Evolutionary conservation across 2,888 invertebrate species (phyloP).

Genomic region (Aricia artaxerxes): DNA sequence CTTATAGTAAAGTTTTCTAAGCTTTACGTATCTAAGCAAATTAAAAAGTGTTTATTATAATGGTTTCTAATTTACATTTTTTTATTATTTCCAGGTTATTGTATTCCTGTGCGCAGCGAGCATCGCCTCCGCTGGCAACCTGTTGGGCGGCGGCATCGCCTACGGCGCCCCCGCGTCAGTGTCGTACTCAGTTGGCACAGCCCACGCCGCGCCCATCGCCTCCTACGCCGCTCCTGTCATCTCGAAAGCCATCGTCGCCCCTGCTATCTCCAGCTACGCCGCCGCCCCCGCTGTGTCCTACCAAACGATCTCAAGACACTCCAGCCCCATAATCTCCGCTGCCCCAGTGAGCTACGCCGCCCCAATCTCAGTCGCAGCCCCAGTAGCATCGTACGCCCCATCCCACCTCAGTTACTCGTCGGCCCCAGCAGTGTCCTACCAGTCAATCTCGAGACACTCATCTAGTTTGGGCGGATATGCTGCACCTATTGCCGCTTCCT

Average conservation of each 20-base stretch:
- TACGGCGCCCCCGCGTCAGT: constrained; percentile 50
- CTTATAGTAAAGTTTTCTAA: too few relatives aligned
- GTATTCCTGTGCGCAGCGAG: constrained; percentile 81
- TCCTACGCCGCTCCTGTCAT: constrained; percentile 46
- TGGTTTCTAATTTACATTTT: neutral
- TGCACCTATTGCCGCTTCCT: constrained; percentile 44
- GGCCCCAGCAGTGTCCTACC: constrained; percentile 47
- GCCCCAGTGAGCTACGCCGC: constrained; percentile 44
- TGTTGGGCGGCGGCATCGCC: constrained; percentile 51
- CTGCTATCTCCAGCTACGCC: constrained; percentile 48
- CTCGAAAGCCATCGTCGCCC: constrained; percentile 44
- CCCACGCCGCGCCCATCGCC: constrained; percentile 51
- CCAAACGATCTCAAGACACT: constrained; percentile 53
- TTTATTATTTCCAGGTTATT: constrained; percentile 61
- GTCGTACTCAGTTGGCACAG: constrained; percentile 46
- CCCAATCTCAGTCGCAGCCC: constrained; percentile 55
- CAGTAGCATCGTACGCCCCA: constrained; percentile 52
- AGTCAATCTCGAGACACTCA: constrained; percentile 60
- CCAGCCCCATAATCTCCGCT: constrained; percentile 51
- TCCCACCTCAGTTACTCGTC: constrained; percentile 43
- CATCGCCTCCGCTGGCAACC: constrained; percentile 81
- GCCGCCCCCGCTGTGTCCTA: constrained; percentile 69
- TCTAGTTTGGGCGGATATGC: constrained; percentile 45
- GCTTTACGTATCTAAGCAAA: too few relatives aligned
- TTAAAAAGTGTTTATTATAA: neutral